phyloP scores from a whole-genome alignment of 1,140 invertebrate species.

The Belonocnema kinseyi region DNA sequence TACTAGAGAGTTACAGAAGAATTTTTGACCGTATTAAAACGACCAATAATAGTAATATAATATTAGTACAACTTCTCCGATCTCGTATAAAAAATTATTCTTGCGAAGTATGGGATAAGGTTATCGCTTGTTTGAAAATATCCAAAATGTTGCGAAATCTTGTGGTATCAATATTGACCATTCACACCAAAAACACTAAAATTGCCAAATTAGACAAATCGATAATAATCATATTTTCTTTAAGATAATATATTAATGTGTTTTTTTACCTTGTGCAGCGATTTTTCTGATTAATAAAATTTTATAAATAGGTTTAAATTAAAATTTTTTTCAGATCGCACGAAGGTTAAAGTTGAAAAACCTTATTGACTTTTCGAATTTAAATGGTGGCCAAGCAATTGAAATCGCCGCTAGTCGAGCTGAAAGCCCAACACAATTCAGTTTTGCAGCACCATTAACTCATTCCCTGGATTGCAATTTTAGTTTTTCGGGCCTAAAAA shows the following conservation, averaged over 20 bases:
- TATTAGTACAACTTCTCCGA: no score
- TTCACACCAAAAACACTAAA: no score
- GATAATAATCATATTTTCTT: background rate
- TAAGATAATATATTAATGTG: background rate
- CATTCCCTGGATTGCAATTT: constrained; percentile 87
- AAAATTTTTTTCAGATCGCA: constrained; percentile 79
- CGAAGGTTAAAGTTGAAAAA: constrained; percentile 90
- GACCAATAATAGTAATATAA: no score
- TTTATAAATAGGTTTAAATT: constrained; percentile 23
- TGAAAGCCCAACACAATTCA: constrained; percentile 80
- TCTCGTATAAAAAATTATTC: no score
- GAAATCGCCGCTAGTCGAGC: constrained; percentile 87
- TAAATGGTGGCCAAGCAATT: constrained; percentile 90
- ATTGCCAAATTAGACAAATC: no score
- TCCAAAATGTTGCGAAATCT: no score
- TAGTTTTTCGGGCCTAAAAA: constrained; percentile 88
- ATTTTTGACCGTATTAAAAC: no score
- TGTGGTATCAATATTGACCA: no score
- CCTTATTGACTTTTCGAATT: constrained; percentile 82
- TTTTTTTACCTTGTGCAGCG: no score
- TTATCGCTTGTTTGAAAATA: no score
- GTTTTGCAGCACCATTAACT: constrained; percentile 80
- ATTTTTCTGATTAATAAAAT: background rate
- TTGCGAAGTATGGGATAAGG: no score
- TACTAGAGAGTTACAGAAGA: no score